phyloP scores from a whole-genome alignment of 2,113 vertebrate genomes.

The Australoheros scitulus region DNA sequence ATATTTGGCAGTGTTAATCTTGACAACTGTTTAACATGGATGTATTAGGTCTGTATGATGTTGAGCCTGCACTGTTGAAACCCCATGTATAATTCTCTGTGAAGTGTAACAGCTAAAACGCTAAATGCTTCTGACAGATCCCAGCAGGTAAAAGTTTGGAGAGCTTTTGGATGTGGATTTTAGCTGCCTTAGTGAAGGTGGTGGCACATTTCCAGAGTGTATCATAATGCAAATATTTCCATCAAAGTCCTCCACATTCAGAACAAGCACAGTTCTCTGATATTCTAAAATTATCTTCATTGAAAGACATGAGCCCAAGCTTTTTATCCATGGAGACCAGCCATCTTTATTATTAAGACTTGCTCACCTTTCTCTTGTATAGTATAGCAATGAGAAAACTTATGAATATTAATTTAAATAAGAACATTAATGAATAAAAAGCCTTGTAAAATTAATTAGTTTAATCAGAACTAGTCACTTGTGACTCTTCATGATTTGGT shows the following conservation, averaged over 20 bases:
- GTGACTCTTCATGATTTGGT: constrained; percentile 2
- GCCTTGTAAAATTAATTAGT: not conserved
- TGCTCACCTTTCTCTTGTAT: not conserved
- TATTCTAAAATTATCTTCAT: constrained; percentile 51
- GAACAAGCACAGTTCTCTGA: constrained; percentile 24
- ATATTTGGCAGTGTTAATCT: constrained; percentile 77
- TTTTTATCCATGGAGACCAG: constrained; percentile 28
- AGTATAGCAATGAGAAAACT: not conserved
- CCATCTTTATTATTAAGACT: constrained; percentile 32
- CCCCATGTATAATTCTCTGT: constrained; percentile 78
- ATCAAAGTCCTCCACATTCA: constrained; percentile 40
- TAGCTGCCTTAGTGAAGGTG: constrained; percentile 66
- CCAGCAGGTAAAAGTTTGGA: constrained; percentile 79
- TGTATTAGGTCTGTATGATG: constrained; percentile 69
- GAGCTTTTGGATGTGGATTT: constrained; percentile 72
- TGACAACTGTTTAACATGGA: constrained; percentile 79
- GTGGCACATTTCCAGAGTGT: constrained; percentile 59
- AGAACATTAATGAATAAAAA: not conserved
- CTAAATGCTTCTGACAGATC: constrained; percentile 80
- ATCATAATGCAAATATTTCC: constrained; percentile 58
- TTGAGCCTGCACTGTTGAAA: constrained; percentile 70
- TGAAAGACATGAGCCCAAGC: constrained; percentile 31
- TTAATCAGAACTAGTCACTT: not conserved
- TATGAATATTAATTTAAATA: not conserved
- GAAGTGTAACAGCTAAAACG: constrained; percentile 73